Evolutionary conservation across 1,140 invertebrate genomes (phyloP), one percentile per base, ranked within the genome.

Genomic region (Archegozetes longisetosus): DNA sequence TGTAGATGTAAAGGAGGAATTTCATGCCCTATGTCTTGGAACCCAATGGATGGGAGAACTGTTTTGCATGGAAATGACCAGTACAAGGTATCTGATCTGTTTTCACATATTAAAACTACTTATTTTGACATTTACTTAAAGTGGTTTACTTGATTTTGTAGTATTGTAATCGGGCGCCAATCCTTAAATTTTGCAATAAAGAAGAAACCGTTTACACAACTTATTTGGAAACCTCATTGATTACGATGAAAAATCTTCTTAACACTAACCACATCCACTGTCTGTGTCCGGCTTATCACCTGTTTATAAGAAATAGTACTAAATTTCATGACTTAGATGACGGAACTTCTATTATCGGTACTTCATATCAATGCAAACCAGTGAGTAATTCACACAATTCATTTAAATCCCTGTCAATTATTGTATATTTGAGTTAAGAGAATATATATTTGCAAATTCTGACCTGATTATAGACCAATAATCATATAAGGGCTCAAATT

Each of bases 21-120:
- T 6, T 20, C 48, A 2, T 74, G 72, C 58, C 68, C 70, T 14
- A 55, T 70, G 20, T 52, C 54, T 9, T 74, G 72, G 72, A 71
- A 73, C 60, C 64, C 65, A 3, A 60, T 66, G 13, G 71, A 73
- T 49, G 71, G 70, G 22, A 67, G 67, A 55, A 73, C 70, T 1
- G 55, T 74, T 20, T 68, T 67, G 3, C 71, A 73, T 62, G 72
- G 70, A 20, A 72, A 71, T 29, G 69, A 73, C 55, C 49, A 51
- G 49, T 20, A 20, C 20, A 20, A 51, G 17, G 17, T 25, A 54
- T 61, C 23, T 17, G n/a, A n/a, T n/a, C n/a, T n/a, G n/a, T n/a
- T n/a, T 17, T 28, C 27, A 28, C 46, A 20, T 49, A 27, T 49
- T 40, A 40, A 40, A 40, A 40, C 6, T 9, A 40, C 17, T 40